Percentiles rank a stretch among this genome's conserved stretches.
These are phyloP conservation scores for Orthonevra nobilis DNA, from an alignment of 2,888 invertebrate species.

Conservation along the genomic window DNA sequence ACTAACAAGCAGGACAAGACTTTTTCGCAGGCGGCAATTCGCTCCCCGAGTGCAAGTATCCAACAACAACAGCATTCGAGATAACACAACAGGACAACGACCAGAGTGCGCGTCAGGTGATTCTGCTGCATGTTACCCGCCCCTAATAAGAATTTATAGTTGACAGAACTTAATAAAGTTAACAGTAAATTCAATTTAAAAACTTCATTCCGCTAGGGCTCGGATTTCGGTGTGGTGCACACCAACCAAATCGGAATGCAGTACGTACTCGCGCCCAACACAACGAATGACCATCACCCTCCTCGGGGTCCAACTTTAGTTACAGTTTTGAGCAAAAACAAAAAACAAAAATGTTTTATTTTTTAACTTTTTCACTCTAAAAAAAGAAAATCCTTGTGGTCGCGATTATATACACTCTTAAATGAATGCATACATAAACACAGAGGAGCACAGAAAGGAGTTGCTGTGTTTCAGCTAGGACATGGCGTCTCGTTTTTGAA, in stretches of 20 bases:
- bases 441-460: too few species aligned
- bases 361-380: constrained; percentile 14
- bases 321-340: background rate
- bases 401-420: too few species aligned
- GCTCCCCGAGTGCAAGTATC: background rate
- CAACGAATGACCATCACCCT: constrained; percentile 18
- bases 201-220: constrained; percentile 64
- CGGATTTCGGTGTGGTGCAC: constrained; percentile 60
- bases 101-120: constrained; percentile 30
- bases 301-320: constrained; percentile 27
- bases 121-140: constrained; percentile 65
- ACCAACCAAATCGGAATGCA: constrained; percentile 48
- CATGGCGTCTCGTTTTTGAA: too few species aligned
- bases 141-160: constrained; percentile 72
- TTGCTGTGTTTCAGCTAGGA: too few species aligned
- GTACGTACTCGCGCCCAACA: background rate
- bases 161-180: constrained; percentile 72
- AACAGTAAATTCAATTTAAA: constrained; percentile 71
- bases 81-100: constrained; percentile 50
- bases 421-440: too few species aligned
- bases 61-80: background rate
- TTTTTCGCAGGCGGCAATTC: constrained; percentile 1
- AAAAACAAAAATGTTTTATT: background rate
- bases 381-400: constrained; percentile 9
- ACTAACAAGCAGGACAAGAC: constrained; percentile 25